These are phyloP conservation scores for Perccottus glenii DNA, from an alignment of 2,113 vertebrate genomes.

Conservation along the genomic window DNA sequence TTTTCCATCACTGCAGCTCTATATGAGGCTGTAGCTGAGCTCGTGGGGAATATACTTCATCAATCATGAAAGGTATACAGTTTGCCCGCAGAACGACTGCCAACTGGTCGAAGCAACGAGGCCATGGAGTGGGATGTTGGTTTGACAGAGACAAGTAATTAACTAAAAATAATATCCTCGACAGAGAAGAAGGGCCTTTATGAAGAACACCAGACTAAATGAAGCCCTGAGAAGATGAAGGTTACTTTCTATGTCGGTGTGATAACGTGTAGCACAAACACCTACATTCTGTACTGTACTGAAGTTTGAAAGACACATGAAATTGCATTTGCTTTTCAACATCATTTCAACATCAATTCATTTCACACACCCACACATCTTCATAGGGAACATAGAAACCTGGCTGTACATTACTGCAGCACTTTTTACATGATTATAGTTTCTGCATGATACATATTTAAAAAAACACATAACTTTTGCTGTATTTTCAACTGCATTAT, in stretches of 20 bases:
- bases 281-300: conserved; percentile 37
- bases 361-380: conserved; percentile 23
- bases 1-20: conserved; percentile 40
- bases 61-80: conserved; percentile 63
- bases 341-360: conserved; percentile 51
- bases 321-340: conserved; percentile 50
- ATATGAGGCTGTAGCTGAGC: conserved; percentile 36
- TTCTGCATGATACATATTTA: neutral
- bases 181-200: conserved; percentile 38
- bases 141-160: conserved; percentile 64
- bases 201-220: conserved; percentile 35
- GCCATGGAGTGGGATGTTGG: conserved; percentile 37
- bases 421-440: conserved; percentile 6
- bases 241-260: conserved; percentile 38
- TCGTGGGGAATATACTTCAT: conserved; percentile 61
- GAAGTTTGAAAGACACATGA: conserved; percentile 32
- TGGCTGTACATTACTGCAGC: conserved; percentile 33
- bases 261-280: conserved; percentile 41
- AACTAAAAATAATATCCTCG: conserved; percentile 68
- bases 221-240: conserved; percentile 53
- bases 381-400: conserved; percentile 22
- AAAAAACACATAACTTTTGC: too few species aligned
- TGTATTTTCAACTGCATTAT: too few species aligned
- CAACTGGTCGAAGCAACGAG: conserved; percentile 49
- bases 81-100: conserved; percentile 60